phyloP scores from a whole-genome alignment of 2,888 invertebrate species.

The Chrysolina oricalcia region DNA sequence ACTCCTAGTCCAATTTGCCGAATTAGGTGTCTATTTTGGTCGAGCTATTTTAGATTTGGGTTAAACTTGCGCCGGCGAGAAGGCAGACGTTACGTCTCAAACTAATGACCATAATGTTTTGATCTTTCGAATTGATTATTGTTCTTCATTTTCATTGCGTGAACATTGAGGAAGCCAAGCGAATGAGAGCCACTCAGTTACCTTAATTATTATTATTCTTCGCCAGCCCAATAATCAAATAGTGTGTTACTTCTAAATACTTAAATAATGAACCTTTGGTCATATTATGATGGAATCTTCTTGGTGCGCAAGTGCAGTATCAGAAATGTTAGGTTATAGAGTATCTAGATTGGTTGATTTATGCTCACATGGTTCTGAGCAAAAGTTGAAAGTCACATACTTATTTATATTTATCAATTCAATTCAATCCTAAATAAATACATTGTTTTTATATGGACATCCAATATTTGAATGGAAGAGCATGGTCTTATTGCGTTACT shows the following conservation, averaged over 20 bases:
- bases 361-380: too few species aligned
- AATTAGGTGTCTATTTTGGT: conserved; percentile 38
- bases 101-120: conserved; percentile 4
- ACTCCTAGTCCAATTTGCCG: conserved; percentile 20
- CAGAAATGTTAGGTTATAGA: too few species aligned
- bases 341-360: too few species aligned
- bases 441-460: too few species aligned
- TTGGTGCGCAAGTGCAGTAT: too few species aligned
- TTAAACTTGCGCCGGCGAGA: conserved; percentile 29
- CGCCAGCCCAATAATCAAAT: neutral
- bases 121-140: conserved; percentile 7
- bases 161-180: neutral
- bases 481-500: too few species aligned
- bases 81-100: conserved; percentile 3
- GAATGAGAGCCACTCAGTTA: neutral
- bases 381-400: too few species aligned
- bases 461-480: too few species aligned
- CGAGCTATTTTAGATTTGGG: conserved; percentile 43
- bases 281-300: too few species aligned
- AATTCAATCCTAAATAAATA: too few species aligned
- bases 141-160: neutral
- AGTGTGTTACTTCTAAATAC: neutral
- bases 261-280: too few species aligned
- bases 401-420: too few species aligned
- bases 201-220: neutral